A percentile compares a stretch with the other conserved stretches of the same genome.
phyloP scores from a whole-genome alignment of 2,797 vertebrate genomes.

The Neosilurus mollespiculum region DNA sequence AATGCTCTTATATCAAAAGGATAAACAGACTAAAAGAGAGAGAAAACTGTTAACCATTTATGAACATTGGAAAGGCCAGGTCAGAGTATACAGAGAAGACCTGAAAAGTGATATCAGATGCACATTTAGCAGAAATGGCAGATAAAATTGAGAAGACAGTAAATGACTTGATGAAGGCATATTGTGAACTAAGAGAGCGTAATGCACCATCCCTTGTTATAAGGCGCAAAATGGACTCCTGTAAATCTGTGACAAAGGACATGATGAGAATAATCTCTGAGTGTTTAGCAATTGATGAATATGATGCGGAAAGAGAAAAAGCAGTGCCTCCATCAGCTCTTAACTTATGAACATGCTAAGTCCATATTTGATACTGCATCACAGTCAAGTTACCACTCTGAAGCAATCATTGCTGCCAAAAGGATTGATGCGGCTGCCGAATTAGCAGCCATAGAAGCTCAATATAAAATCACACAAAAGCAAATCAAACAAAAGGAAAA shows the following conservation, averaged over 20 bases:
- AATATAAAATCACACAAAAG: background rate
- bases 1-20: too few species aligned
- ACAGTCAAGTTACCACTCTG: background rate
- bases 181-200: background rate
- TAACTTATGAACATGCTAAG: background rate
- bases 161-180: background rate
- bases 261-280: background rate
- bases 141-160: background rate
- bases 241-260: background rate
- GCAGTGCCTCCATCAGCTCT: background rate
- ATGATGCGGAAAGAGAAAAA: background rate
- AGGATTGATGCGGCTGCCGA: background rate
- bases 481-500: background rate
- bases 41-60: too few species aligned
- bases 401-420: background rate
- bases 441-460: background rate
- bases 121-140: background rate
- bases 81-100: too few species aligned
- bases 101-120: too few species aligned
- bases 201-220: background rate
- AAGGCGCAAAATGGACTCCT: background rate
- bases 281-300: background rate
- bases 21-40: too few species aligned
- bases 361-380: background rate
- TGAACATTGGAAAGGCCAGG: too few species aligned